These are phyloP conservation scores for Toxostoma redivivum DNA, from an alignment of 2,113 vertebrate species.

Conservation along the genomic window DNA sequence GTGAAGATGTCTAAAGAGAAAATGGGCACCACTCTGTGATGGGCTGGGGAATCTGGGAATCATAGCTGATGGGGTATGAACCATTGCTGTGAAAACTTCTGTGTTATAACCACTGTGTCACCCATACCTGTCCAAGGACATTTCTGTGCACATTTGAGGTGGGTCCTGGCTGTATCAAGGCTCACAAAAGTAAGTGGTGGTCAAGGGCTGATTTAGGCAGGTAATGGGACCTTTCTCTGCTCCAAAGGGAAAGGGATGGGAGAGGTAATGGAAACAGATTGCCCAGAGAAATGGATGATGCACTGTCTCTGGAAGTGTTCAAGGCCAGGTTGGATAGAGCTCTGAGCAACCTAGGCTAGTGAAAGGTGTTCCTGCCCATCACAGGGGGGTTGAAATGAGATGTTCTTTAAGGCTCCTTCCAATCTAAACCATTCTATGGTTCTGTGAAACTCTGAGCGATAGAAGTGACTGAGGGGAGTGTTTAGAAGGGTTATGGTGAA, in stretches of 20 bases:
- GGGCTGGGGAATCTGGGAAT: neutral
- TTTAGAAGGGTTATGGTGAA: neutral
- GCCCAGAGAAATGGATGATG: neutral
- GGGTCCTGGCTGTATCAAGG: neutral
- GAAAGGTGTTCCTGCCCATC: neutral
- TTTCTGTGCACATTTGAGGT: neutral
- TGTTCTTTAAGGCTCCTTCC: neutral
- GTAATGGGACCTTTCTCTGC: neutral
- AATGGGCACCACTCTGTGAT: neutral
- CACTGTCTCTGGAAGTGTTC: neutral
- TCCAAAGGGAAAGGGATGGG: neutral
- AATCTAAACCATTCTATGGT: neutral
- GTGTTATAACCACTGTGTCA: too few species aligned
- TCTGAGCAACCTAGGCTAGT: neutral
- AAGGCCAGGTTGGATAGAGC: neutral
- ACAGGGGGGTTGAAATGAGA: fast-evolving
- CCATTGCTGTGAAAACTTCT: neutral
- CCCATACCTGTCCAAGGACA: neutral
- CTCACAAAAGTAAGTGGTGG: neutral
- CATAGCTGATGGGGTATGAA: neutral
- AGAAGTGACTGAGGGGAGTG: neutral
- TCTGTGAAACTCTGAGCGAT: neutral
- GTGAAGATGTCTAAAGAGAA: neutral
- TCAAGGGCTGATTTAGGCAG: neutral
- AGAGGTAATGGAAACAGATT: neutral